Evolutionary conservation across 2,888 invertebrate genomes (phyloP).

Genomic region (Brenthis hecate): DNA sequence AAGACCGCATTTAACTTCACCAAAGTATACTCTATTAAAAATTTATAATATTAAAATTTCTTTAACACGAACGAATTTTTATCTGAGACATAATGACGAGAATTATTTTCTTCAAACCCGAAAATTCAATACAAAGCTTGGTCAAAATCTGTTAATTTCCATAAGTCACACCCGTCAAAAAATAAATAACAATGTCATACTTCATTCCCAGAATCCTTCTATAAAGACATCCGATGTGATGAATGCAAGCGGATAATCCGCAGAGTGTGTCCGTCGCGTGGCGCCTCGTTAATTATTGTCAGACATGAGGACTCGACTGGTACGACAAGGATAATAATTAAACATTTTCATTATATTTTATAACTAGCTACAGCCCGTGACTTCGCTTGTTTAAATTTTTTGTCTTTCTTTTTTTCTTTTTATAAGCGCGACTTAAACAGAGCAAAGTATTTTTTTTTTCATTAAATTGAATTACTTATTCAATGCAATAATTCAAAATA

Average conservation of each 20-base stretch:
- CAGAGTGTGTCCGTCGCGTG: slow-evolving; percentile 61
- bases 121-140: not conserved
- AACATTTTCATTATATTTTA: not conserved
- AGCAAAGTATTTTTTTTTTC: no score
- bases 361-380: not conserved
- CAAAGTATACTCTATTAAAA: no score
- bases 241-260: slow-evolving; percentile 60
- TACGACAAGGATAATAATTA: slow-evolving; percentile 3
- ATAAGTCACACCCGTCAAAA: slow-evolving; percentile 16
- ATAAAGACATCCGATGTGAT: slow-evolving; percentile 64
- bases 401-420: no score
- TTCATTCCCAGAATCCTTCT: slow-evolving; percentile 66
- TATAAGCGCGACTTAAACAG: no score
- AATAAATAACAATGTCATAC: slow-evolving; percentile 64
- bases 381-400: no score
- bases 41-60: no score
- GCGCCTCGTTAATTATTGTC: slow-evolving; percentile 31
- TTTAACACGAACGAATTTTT: not conserved
- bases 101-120: no score
- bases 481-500: no score
- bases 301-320: slow-evolving; percentile 5
- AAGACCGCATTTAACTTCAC: no score
- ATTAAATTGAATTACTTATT: no score
- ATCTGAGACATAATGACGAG: no score
- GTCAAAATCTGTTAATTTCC: not conserved